Evolutionary conservation across 1,140 invertebrate species (phyloP).

Genomic region (Neodiprion pinetum): DNA sequence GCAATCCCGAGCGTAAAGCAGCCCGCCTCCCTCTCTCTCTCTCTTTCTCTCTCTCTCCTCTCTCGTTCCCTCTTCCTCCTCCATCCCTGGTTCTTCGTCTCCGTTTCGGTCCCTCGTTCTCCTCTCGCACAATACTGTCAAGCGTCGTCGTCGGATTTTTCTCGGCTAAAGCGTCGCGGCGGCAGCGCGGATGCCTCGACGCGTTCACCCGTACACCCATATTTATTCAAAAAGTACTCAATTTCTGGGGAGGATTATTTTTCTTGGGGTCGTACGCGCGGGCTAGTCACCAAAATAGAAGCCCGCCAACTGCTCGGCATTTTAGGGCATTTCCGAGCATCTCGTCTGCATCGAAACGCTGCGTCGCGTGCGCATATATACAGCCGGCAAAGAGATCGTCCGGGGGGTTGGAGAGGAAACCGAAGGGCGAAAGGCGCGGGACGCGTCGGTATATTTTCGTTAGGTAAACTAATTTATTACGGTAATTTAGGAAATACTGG

Average conservation of each 20-base stretch:
- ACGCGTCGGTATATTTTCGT: conserved; percentile 18
- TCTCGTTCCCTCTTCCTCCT: conserved; percentile 5
- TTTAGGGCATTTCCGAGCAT: conserved; percentile 16
- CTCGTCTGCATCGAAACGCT: not conserved
- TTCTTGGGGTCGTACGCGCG: conserved; percentile 8
- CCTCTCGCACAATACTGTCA: no score
- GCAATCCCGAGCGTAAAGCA: conserved; percentile 42
- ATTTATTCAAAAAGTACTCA: conserved; percentile 27
- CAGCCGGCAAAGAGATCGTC: no score
- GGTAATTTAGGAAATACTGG: conserved; percentile 15
- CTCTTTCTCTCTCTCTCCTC: not conserved
- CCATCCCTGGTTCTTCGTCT: not conserved
- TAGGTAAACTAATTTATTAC: conserved; percentile 16
- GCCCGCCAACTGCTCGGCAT: not conserved
- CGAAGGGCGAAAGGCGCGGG: not conserved
- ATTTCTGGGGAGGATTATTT: conserved; percentile 26
- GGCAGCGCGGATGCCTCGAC: not conserved
- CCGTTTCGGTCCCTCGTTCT: no score
- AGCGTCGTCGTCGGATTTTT: not conserved
- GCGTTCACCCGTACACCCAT: not conserved
- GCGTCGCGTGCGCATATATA: not conserved
- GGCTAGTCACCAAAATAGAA: conserved; percentile 21
- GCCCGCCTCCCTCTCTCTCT: conserved; percentile 22
- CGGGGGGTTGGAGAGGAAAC: not conserved
- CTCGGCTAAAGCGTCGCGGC: not conserved